Conservation (phyloP, 2,888 invertebrate genomes). For the Eupithecia insigniata region DNA sequence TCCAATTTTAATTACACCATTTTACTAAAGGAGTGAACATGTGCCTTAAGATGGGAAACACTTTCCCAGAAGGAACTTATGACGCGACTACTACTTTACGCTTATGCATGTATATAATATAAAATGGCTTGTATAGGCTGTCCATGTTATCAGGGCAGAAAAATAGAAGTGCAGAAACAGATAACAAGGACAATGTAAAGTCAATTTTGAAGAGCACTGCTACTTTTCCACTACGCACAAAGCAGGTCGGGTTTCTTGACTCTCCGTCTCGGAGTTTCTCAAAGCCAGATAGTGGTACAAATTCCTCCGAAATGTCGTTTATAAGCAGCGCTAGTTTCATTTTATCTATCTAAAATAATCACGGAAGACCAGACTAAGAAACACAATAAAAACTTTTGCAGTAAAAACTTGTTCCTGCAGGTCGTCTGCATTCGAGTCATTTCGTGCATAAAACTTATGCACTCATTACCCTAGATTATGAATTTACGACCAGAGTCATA, state of each 20-base stretch:
- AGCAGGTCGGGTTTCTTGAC: too few species aligned
- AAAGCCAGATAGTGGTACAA: neutral
- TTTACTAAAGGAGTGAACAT: too few species aligned
- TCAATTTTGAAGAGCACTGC: neutral
- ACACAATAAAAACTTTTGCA: neutral
- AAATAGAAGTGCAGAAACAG: neutral
- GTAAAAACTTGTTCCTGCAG: neutral
- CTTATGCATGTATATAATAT: too few species aligned
- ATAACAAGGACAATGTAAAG: too few species aligned
- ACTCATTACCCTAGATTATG: conserved; percentile 1
- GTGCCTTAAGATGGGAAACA: too few species aligned
- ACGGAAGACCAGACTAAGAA: neutral
- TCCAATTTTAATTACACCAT: too few species aligned
- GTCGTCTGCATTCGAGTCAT: neutral
- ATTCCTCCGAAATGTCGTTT: neutral
- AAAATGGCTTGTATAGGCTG: too few species aligned
- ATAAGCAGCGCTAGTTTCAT: neutral
- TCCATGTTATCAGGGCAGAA: too few species aligned
- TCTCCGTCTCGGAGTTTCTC: too few species aligned
- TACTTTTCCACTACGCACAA: neutral
- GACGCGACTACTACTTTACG: too few species aligned
- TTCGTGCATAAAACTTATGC: neutral
- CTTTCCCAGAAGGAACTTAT: too few species aligned
- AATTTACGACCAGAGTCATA: conserved; percentile 11
- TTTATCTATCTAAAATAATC: neutral